phyloP scores from a whole-genome alignment of 2,797 vertebrate species.

The Poecilia velifera region DNA sequence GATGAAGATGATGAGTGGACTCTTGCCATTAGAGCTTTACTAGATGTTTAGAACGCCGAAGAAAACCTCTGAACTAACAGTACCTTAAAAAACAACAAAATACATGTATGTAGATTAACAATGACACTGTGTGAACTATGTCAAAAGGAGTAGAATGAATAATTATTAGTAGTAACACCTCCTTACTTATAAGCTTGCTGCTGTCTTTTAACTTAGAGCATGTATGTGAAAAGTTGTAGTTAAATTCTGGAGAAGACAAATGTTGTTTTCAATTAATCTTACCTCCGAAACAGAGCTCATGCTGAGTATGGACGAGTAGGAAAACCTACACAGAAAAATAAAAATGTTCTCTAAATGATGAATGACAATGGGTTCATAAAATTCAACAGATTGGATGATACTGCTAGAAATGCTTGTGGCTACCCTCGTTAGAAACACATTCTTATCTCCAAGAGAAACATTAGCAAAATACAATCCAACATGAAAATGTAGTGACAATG shows the following conservation, averaged over 20 bases:
- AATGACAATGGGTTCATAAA: background rate
- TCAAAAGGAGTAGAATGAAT: background rate
- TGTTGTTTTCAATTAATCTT: background rate
- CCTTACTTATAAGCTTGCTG: background rate
- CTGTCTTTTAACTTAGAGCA: background rate
- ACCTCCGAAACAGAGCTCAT: background rate
- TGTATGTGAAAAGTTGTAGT: background rate
- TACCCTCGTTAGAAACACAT: background rate
- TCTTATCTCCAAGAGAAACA: background rate
- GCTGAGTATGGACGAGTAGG: background rate
- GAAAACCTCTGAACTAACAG: constrained; percentile 31
- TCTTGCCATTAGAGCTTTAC: constrained; percentile 57
- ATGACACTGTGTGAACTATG: constrained; percentile 8
- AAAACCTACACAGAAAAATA: background rate
- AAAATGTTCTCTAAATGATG: background rate
- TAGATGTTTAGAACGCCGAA: constrained; percentile 49
- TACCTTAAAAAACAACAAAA: constrained; percentile 16
- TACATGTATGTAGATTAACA: background rate
- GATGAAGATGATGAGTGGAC: constrained; percentile 62
- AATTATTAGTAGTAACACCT: background rate
- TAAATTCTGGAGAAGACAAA: background rate
- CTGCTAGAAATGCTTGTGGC: background rate
- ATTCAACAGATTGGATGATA: background rate
- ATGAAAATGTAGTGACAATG: background rate
- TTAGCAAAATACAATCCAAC: background rate